Base-by-base conservation (phyloP, 1,140 invertebrate genomes). In the Halictus rubicundus region DNA sequence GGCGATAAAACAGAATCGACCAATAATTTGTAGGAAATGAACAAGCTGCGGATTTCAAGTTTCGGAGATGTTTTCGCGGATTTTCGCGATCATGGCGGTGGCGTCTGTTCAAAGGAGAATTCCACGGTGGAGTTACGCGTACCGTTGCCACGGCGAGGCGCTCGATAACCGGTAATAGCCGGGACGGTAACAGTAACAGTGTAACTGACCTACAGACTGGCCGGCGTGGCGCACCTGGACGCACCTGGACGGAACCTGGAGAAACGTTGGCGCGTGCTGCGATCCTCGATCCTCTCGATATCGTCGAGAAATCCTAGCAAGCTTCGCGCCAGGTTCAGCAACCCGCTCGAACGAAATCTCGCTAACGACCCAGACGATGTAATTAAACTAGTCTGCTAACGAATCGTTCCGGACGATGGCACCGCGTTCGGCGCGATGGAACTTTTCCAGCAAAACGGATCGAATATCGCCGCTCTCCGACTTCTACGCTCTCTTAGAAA, bases 171-270 rank as follows among this genome's bases (percentile, higher is more conserved):
- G 86, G 84, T 86, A 86, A 88, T 80, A 82, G 84, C 79, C 69
- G 42, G 66, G 84, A 87, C 82, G 83, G 87, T 85, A 83, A 88
- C 81, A 88, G 85, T 85, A 87, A 85, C 81, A 88, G 83, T 80
- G 68, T 83, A 88, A 87, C 85, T 88, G 87, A 88, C 87, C 87
- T 88, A 88, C 87, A 88, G 87, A 87, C 78, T 80, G 66, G 61
- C 52, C 32, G 66, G 14, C 42, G 10, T 46, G 42, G 42, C 2
- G 59, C 74, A 70, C 79, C 79, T 80, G 78, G 78, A 77, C 70
- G 79, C 77, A 59, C 46, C 65, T 32, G 32, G 32, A 66, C 42
- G 63, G 65, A 79, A 64, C 16, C 54, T 52, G 42, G 52, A 60
- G 61, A 23, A 80, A 63, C 78, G 81, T 19, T 21, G n/a, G 32